A percentile compares a stretch with the other conserved stretches of the same genome.
phyloP scores from a whole-genome alignment of 2,113 vertebrate species.

The Lota lota region DNA sequence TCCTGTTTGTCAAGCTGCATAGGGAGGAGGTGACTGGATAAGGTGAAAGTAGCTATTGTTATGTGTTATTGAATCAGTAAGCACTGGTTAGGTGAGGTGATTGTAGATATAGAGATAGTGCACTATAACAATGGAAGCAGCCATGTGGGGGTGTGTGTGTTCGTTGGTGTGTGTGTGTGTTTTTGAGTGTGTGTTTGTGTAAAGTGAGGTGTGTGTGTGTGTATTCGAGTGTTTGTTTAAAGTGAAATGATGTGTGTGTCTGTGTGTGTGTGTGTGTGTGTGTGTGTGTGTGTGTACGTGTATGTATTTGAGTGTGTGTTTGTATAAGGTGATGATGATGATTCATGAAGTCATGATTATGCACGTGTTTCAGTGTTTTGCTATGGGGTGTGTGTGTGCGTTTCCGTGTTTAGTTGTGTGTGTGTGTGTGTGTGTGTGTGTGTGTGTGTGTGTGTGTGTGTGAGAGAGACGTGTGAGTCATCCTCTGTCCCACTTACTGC shows the following conservation, averaged over 20 bases:
- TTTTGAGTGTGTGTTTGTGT: neutral
- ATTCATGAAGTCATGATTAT: constrained; percentile 39
- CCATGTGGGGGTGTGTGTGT: too few species aligned
- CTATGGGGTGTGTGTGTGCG: constrained; percentile 7
- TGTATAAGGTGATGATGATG: constrained; percentile 41
- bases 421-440: constrained; percentile 16
- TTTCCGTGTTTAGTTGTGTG: constrained; percentile 1
- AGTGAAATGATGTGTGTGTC: constrained; percentile 1
- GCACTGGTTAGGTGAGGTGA: too few species aligned
- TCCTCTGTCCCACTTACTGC: neutral
- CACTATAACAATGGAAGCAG: too few species aligned
- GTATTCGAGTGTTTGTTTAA: neutral
- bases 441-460: constrained; percentile 16
- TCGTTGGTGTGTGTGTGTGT: neutral
- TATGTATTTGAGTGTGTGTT: constrained; percentile 27
- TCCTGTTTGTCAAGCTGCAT: too few species aligned
- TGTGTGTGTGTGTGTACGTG: constrained; percentile 23
- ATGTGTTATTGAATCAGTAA: too few species aligned
- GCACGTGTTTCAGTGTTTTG: constrained; percentile 19
- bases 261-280: constrained; percentile 11
- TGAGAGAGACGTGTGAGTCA: neutral
- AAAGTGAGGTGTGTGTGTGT: neutral
- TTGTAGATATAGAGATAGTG: too few species aligned
- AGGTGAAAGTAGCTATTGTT: too few species aligned
- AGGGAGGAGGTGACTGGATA: too few species aligned